These are phyloP conservation scores for Caenorhabditis zanzibari DNA, from an alignment of 2,888 invertebrate genomes.

Conservation along the genomic window DNA sequence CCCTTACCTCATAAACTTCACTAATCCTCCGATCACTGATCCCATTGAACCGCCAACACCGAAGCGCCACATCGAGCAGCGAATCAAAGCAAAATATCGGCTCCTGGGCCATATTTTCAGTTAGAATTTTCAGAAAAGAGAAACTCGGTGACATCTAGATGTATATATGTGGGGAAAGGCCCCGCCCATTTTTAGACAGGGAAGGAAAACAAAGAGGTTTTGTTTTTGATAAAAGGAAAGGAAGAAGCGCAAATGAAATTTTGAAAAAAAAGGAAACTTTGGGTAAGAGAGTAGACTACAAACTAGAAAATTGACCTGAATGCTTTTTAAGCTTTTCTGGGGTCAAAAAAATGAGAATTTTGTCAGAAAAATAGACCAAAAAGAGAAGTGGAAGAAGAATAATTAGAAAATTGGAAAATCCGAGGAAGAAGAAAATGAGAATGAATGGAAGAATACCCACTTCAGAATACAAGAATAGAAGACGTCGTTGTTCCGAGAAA, in stretches of 20 bases:
- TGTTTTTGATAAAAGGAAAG: no score
- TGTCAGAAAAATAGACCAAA: no score
- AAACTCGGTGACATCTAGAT: not conserved
- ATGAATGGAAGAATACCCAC: not conserved
- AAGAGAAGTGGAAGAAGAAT: not conserved
- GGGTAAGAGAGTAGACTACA: no score
- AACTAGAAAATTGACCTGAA: no score
- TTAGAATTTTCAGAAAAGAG: not conserved
- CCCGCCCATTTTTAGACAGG: constrained; percentile 12
- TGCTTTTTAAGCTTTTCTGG: no score
- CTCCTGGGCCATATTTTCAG: constrained; percentile 6
- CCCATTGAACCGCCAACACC: constrained; percentile 31
- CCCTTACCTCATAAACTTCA: constrained; percentile 16
- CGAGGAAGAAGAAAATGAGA: not conserved
- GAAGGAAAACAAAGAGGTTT: constrained; percentile 3
- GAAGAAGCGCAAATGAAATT: not conserved
- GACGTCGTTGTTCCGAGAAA: not conserved
- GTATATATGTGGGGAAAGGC: not conserved
- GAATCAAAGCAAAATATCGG: constrained; percentile 34
- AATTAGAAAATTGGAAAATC: no score
- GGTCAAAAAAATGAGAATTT: no score
- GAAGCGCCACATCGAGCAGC: constrained; percentile 20
- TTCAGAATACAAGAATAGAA: not conserved
- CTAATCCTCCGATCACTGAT: constrained; percentile 10
- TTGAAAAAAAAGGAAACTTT: no score